Evolutionary conservation across 2,113 vertebrate species (phyloP).

Genomic region (Eclectus roratus): DNA sequence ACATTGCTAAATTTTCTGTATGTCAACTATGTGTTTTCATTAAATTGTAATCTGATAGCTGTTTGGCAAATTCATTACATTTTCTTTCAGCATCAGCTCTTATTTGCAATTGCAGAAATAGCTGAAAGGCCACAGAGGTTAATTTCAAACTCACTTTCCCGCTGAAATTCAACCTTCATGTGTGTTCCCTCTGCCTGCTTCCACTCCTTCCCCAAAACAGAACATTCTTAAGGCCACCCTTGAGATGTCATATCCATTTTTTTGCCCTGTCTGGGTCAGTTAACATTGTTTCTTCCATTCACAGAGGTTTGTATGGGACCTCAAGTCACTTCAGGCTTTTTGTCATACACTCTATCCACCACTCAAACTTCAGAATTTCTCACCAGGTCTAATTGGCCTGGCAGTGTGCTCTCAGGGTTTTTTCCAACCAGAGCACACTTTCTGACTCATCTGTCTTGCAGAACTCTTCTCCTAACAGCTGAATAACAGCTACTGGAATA

Average conservation of each 20-base stretch:
- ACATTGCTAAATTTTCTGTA: not conserved
- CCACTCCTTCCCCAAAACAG: not conserved
- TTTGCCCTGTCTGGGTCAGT: not conserved
- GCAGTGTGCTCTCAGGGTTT: not conserved
- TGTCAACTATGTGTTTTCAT: not conserved
- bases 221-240: accelerated
- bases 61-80: not conserved
- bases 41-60: not conserved
- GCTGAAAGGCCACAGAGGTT: not conserved
- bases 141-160: not conserved
- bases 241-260: not conserved
- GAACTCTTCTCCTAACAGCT: not conserved
- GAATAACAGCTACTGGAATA: not conserved
- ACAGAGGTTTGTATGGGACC: not conserved
- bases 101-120: not conserved
- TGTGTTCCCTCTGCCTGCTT: not conserved
- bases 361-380: not conserved
- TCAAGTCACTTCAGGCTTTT: not conserved
- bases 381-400: not conserved
- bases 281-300: not conserved
- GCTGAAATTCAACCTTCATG: accelerated
- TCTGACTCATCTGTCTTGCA: not conserved
- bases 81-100: not conserved
- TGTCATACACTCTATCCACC: not conserved
- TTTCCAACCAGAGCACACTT: not conserved